A percentile compares a stretch with the other conserved stretches of the same genome.
phyloP scores from a whole-genome alignment of 2,888 invertebrate genomes.

The Bedellia somnulentella region DNA sequence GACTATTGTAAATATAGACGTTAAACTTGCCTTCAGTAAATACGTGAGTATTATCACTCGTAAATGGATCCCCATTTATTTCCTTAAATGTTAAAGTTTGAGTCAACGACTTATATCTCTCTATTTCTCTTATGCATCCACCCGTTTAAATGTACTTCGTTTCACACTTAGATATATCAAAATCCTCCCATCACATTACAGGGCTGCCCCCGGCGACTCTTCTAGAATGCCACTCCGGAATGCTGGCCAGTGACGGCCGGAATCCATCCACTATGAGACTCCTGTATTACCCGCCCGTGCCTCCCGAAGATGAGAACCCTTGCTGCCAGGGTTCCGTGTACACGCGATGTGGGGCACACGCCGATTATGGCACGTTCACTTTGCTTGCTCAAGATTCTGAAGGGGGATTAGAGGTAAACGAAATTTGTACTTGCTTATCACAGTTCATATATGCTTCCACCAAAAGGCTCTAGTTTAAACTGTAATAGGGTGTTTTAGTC shows the following conservation, averaged over 20 bases:
- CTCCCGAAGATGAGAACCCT: slow-evolving; percentile 60
- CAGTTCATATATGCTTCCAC: too few relatives aligned
- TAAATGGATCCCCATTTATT: too few relatives aligned
- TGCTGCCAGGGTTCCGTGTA: slow-evolving; percentile 33
- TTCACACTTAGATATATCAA: too few relatives aligned
- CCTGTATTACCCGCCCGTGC: slow-evolving; percentile 72
- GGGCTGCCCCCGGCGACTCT: slow-evolving; percentile 65
- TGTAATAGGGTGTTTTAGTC: too few relatives aligned
- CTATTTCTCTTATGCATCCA: too few relatives aligned
- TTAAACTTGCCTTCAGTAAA: too few relatives aligned
- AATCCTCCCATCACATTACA: slow-evolving; percentile 15
- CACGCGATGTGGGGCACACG: slow-evolving; percentile 71
- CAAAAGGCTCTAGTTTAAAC: too few relatives aligned
- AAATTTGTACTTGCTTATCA: neutral
- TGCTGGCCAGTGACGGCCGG: slow-evolving; percentile 64
- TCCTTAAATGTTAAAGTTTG: too few relatives aligned
- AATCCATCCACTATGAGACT: slow-evolving; percentile 70
- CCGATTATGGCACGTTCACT: slow-evolving; percentile 77
- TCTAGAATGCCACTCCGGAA: slow-evolving; percentile 66
- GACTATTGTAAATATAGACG: too few relatives aligned
- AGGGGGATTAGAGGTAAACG: slow-evolving; percentile 66
- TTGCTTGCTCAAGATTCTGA: slow-evolving; percentile 74
- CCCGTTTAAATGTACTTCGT: too few relatives aligned
- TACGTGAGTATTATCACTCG: too few relatives aligned
- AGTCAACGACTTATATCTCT: too few relatives aligned